phyloP scores from a whole-genome alignment of 2,888 invertebrate species.

The Ommatoiulus sabulosus region DNA sequence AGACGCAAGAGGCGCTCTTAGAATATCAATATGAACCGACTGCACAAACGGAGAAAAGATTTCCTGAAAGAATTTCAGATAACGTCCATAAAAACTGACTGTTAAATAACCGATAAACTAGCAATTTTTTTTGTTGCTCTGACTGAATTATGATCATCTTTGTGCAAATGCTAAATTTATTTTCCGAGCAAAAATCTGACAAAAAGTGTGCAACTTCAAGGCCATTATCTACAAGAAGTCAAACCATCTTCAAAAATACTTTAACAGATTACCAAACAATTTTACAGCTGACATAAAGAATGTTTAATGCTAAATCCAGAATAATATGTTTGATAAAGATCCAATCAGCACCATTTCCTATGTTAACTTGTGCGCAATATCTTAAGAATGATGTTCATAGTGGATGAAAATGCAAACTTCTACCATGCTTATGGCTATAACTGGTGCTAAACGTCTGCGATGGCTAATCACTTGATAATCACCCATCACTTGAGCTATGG shows the following conservation, averaged over 20 bases:
- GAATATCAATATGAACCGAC: not conserved
- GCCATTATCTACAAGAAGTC: not conserved
- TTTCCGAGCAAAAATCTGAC: not conserved
- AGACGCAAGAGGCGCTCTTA: not conserved
- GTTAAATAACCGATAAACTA: slow-evolving; percentile 29
- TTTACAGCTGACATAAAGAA: not conserved
- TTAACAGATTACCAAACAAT: not conserved
- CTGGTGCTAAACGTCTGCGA: no score
- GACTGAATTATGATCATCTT: not conserved
- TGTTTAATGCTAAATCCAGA: no score
- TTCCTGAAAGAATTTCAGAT: not conserved
- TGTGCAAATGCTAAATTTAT: slow-evolving; percentile 7
- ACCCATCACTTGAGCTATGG: no score
- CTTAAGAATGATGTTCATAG: not conserved
- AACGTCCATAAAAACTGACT: not conserved
- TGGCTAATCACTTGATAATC: no score
- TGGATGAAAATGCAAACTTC: no score
- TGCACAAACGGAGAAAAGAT: not conserved
- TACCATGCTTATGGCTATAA: no score
- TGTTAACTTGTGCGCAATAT: not conserved
- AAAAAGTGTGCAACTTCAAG: not conserved
- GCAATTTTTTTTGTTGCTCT: not conserved
- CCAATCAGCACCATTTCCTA: not conserved
- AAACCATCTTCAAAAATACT: not conserved
- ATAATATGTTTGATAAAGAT: slow-evolving; percentile 18